Percentiles rank a stretch among this genome's conserved stretches.
Conservation (phyloP, 2,888 invertebrate species). For the Clivina fossor region DNA sequence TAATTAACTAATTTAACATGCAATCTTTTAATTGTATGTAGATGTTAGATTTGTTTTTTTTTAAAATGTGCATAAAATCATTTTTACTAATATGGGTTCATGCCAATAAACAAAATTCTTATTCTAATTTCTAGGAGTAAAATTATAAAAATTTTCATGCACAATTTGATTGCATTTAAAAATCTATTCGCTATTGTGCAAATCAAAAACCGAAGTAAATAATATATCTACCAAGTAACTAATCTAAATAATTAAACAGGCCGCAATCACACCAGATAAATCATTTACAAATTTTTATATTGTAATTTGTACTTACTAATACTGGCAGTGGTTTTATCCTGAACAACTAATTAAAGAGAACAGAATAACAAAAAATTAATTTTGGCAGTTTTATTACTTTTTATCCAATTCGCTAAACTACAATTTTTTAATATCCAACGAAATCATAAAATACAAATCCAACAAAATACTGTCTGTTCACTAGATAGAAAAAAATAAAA, state of each 20-base stretch:
- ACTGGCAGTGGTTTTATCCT: slow-evolving; percentile 98
- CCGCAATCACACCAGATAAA: slow-evolving; percentile 54
- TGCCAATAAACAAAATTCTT: too few relatives aligned
- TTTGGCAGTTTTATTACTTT: slow-evolving; percentile 21
- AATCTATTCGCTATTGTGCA: too few relatives aligned
- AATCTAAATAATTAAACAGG: slow-evolving; percentile 25
- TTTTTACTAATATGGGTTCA: too few relatives aligned
- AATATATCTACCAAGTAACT: slow-evolving; percentile 22
- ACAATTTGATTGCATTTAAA: too few relatives aligned
- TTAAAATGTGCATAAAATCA: too few relatives aligned
- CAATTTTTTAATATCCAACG: slow-evolving; percentile 1
- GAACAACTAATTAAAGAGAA: slow-evolving; percentile 82
- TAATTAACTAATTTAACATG: too few relatives aligned
- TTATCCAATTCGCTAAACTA: slow-evolving; percentile 24
- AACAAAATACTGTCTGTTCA: slow-evolving; percentile 28
- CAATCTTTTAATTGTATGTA: too few relatives aligned
- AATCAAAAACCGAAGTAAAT: too few relatives aligned
- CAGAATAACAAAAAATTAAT: slow-evolving; percentile 50
- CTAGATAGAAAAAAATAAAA: background rate
- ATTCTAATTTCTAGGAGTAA: too few relatives aligned
- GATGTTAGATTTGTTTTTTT: too few relatives aligned
- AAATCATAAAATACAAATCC: slow-evolving; percentile 2
- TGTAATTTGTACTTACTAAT: slow-evolving; percentile 95
- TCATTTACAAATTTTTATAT: too few relatives aligned
- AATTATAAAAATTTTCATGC: too few relatives aligned